These are phyloP conservation scores for Scaptomyza parva DNA, from an alignment of 2,888 invertebrate species.

Conservation along the genomic window DNA sequence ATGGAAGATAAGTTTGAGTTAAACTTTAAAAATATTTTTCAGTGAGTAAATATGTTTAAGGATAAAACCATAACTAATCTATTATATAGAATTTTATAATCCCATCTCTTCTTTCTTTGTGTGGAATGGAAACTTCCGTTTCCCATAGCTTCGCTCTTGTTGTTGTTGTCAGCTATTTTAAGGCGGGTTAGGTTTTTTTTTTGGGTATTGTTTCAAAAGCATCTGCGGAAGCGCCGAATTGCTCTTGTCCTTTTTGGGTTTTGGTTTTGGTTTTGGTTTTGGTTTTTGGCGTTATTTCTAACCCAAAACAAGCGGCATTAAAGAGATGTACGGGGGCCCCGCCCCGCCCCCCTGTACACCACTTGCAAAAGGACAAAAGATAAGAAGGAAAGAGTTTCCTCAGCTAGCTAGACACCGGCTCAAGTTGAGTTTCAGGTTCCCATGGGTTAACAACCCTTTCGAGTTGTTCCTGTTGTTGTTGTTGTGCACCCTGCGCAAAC, in stretches of 20 bases:
- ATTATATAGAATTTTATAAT: not conserved
- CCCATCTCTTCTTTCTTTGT: no score
- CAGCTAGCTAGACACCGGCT: conserved; percentile 3
- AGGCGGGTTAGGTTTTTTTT: conserved; percentile 13
- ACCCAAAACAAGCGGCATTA: conserved; percentile 53
- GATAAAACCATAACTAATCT: conserved; percentile 2
- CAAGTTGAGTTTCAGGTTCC: conserved; percentile 22
- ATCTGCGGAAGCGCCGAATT: conserved; percentile 50
- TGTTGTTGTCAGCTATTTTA: conserved; percentile 9
- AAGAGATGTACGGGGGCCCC: conserved; percentile 17
- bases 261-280: not conserved
- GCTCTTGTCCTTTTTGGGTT: not conserved
- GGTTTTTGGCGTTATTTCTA: conserved; percentile 57
- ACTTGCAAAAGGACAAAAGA: conserved; percentile 26
- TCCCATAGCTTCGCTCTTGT: conserved; percentile 39
- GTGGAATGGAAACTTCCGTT: conserved; percentile 45
- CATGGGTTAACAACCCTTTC: conserved; percentile 46
- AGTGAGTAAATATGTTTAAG: no score
- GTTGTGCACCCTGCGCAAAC: conserved; percentile 41
- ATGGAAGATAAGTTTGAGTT: no score
- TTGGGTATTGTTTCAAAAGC: conserved; percentile 55
- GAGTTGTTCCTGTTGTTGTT: conserved; percentile 8
- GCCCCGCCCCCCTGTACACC: conserved; percentile 16
- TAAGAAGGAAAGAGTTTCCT: conserved; percentile 16
- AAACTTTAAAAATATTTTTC: no score